Evolutionary conservation across 2,888 invertebrate species (phyloP), one percentile per base, ranked within the genome.

Genomic region (Ichneumon xanthorius): DNA sequence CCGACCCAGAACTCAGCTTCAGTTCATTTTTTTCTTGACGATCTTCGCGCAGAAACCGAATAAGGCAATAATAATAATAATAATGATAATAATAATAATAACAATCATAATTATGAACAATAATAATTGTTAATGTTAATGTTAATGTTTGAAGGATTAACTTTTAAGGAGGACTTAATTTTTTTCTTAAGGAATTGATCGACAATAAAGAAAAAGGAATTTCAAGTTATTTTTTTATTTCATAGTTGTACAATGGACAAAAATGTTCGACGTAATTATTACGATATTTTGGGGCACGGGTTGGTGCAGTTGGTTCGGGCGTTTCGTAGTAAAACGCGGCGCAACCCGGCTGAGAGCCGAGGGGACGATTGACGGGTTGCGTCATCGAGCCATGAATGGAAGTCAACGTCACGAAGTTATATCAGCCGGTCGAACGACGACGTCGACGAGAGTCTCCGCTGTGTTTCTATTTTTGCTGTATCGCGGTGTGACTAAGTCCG

Each of bases 331-430:
- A 85, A 80, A 85, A 80, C 70, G 81, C 70, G 22, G 45, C 37
- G 45, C 50, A 26, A 19, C 55, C 48, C 22, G 71, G 48, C 45
- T 5, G 22, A 4, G 71, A 53, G 71, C 53, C 63, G 63, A 72
- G 67, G 65, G 63, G 37, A 26, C 82, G 79, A 82, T 85, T 79
- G 82, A 75, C 84, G 73, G 16, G 79, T 85, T 85, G 70, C 85
- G 82, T 85, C 85, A 85, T 85, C 82, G 75, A 65, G 63, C 85
- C 85, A 85, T 85, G 85, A 85, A 85, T 85, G 85, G 85, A 82
- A 80, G 71, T 85, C 82, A 65, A 82, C 85, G 85, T 85, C 82
- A 85, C 71, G 71, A 72, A 75, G 79, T 82, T 80, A 80, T 85
- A 85, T 85, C 82, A 85, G 85, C 68, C 81, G 78, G 58, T 75